Evolutionary conservation across 2,797 vertebrate genomes (phyloP).

Genomic region (Myotis planiceps): DNA sequence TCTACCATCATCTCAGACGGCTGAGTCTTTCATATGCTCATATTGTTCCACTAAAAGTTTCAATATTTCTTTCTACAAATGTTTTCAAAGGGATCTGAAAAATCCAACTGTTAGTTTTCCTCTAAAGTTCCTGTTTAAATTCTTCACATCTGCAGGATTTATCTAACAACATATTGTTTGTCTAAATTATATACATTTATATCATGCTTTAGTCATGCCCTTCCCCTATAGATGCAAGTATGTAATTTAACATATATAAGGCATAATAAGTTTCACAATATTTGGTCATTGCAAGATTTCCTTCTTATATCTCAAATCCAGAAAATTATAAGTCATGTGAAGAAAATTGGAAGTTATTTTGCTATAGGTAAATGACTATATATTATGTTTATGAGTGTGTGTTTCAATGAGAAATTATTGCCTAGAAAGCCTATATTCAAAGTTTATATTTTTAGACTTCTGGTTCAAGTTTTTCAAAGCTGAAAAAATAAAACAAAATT

Average conservation of each 20-base stretch:
- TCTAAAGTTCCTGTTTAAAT: neutral
- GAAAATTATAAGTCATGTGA: neutral
- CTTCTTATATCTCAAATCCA: neutral
- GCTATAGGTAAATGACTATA: neutral
- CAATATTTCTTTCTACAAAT: neutral
- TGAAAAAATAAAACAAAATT: neutral
- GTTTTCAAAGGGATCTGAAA: slow-evolving; percentile 27
- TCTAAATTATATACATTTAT: neutral
- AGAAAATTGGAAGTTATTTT: slow-evolving; percentile 6
- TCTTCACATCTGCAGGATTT: neutral
- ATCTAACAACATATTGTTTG: neutral
- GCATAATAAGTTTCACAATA: neutral
- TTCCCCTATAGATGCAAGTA: neutral
- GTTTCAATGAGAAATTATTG: neutral
- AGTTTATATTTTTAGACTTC: neutral
- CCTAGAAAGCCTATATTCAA: neutral
- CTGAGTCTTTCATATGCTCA: slow-evolving; percentile 1
- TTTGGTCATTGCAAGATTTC: neutral
- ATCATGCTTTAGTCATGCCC: neutral
- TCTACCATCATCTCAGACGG: slow-evolving; percentile 32
- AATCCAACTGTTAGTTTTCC: neutral
- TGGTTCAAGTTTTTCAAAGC: neutral
- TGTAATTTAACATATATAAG: neutral
- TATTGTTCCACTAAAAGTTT: neutral
- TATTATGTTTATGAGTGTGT: neutral